Evolutionary conservation across 2,113 vertebrate species (phyloP), one percentile per base, ranked within the genome.

Genomic region (Dolichallabes microphthalmus): DNA sequence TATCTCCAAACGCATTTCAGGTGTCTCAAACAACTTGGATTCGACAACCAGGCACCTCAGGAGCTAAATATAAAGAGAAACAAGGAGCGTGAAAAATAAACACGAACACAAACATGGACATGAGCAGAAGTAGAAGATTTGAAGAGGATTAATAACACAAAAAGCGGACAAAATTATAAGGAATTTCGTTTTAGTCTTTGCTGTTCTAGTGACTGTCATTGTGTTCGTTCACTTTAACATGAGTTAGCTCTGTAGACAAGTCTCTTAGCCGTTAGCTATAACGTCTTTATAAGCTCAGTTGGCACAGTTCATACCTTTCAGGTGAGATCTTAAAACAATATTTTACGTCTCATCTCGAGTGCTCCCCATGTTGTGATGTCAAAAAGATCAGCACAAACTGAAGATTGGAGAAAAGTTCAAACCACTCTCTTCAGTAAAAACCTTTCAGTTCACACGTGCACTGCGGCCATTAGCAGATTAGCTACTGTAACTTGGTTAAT

Each of bases 41-140:
- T 35, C 52, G 19, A 15, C n/a, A 82, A 25, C 27, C 80, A 55
- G 11, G n/a, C 68, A 61, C 69, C 39, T 69, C 52, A 8, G 66
- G 60, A 60, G 82, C 68, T 83, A 74, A 74, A 83, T 83, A 61
- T 45, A 83, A n/a, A 53, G 20, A 27, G 0, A 7, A 27, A 53
- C 55, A 76, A 6, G 35, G 25, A 58, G 66, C 52, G 58, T 10
- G 30, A 64, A 57, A 55, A 32, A 52, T 27, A 68, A 50, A 27
- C 39, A 27, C 17, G 4, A 68, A 68, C 25, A 35, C 27, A 55
- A 52, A 71, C 17, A 35, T 20, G n/a, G 63, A 30, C 0, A 53
- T 10, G 27, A 71, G 13, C 69, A 45, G 20, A 71, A 3, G 8
- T 45, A 0, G 4, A 35, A 12, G 17, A 39, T 45, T 73, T 73